phyloP scores from a whole-genome alignment of 2,113 vertebrate genomes.

The Ciconia stormi region DNA sequence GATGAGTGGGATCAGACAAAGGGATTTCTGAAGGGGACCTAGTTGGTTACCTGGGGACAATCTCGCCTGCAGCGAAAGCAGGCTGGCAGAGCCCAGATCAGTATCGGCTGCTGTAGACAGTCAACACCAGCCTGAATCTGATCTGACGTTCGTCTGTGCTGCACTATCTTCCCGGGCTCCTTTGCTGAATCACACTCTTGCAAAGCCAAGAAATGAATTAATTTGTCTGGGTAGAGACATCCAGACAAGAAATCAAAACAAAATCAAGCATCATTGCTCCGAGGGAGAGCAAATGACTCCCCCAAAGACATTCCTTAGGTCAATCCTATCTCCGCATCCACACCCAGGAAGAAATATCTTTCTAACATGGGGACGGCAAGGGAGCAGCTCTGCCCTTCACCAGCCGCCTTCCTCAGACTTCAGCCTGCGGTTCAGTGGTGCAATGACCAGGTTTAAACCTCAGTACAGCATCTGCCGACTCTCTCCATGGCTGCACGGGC shows the following conservation, averaged over 20 bases:
- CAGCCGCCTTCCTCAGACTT: not conserved
- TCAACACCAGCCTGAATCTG: not conserved
- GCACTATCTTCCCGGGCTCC: not conserved
- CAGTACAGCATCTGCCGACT: not conserved
- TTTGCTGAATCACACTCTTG: not conserved
- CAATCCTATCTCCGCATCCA: not conserved
- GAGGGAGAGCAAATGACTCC: not conserved
- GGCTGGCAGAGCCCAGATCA: not conserved
- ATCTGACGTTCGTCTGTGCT: not conserved
- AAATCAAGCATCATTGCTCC: not conserved
- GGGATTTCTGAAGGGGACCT: not conserved
- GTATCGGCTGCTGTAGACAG: not conserved
- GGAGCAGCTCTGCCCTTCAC: not conserved
- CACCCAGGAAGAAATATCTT: not conserved
- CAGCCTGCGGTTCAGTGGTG: not conserved
- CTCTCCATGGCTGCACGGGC: accelerated
- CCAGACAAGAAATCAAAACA: not conserved
- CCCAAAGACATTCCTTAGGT: not conserved
- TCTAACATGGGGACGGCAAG: not conserved
- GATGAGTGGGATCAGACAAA: not conserved
- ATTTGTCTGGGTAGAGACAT: not conserved
- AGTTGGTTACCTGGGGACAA: not conserved
- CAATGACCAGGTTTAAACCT: not conserved
- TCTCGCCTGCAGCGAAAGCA: not conserved
- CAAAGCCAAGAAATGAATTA: not conserved